Evolutionary conservation across 2,888 invertebrate species (phyloP).

Genomic region (Drosophila mimetica): DNA sequence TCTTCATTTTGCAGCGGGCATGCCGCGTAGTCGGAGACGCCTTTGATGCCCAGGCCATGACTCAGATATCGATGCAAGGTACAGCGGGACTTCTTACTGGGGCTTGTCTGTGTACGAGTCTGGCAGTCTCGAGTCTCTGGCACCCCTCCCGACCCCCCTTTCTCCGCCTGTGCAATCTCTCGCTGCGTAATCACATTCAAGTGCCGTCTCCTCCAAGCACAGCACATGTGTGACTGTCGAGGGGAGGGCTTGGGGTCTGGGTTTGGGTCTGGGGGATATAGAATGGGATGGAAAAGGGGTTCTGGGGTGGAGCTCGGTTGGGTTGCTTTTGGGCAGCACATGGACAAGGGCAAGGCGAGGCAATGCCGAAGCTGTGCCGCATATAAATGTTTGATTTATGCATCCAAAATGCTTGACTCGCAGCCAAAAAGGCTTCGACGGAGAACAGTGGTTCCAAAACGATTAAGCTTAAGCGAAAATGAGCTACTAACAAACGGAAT

Average conservation of each 20-base stretch:
- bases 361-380: constrained; percentile 76
- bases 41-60: constrained; percentile 77
- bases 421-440: constrained; percentile 79
- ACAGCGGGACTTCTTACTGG: constrained; percentile 27
- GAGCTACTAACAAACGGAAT: neutral
- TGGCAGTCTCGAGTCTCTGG: constrained; percentile 48
- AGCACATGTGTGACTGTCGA: constrained; percentile 44
- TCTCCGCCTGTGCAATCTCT: constrained; percentile 63
- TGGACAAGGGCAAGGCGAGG: constrained; percentile 56
- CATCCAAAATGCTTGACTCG: constrained; percentile 80
- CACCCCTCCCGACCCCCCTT: constrained; percentile 14
- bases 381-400: constrained; percentile 82
- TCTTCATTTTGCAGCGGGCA: constrained; percentile 74
- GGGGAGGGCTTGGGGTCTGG: neutral
- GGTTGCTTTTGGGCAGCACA: constrained; percentile 25
- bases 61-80: constrained; percentile 58
- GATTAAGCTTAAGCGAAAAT: neutral
- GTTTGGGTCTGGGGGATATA: too few species aligned
- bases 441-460: constrained; percentile 27
- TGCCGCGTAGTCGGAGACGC: constrained; percentile 76
- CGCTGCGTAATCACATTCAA: constrained; percentile 80
- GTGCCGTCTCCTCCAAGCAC: constrained; percentile 54
- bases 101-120: constrained; percentile 60
- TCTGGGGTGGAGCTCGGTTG: constrained; percentile 34
- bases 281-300: constrained; percentile 24